Evolutionary conservation across 2,888 invertebrate genomes (phyloP).

Genomic region (Amiota mariae): DNA sequence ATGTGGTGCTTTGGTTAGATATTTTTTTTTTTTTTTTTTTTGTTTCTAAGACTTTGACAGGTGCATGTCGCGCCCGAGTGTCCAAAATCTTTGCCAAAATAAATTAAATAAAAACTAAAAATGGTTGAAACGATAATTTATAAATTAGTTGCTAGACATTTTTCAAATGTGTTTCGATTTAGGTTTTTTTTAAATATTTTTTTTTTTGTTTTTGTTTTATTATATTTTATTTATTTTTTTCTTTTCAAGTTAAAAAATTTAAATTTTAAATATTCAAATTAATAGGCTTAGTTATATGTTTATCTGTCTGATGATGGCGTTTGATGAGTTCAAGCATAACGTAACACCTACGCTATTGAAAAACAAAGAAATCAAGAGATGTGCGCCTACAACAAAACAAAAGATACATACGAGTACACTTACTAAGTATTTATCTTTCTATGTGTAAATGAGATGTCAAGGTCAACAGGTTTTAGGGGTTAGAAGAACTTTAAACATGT

Average conservation of each 20-base stretch:
- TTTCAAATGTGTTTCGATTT: neutral
- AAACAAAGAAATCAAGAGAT: neutral
- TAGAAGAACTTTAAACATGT: slow-evolving; percentile 8
- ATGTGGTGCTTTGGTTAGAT: no score
- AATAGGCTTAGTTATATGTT: neutral
- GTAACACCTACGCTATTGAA: neutral
- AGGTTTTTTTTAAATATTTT: neutral
- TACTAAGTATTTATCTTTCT: neutral
- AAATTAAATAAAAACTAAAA: no score
- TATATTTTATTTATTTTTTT: neutral
- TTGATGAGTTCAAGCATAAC: neutral
- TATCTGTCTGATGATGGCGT: neutral
- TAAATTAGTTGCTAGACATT: neutral
- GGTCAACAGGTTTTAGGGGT: slow-evolving; percentile 10
- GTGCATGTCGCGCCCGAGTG: no score
- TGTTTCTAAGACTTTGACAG: no score
- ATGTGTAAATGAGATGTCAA: slow-evolving; percentile 9
- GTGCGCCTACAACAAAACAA: neutral
- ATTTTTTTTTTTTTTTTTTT: no score
- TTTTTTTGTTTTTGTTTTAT: neutral
- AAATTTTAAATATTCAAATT: neutral
- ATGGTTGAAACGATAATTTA: neutral
- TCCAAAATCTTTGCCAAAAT: no score
- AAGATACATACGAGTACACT: neutral
- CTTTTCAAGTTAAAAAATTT: no score